Evolutionary conservation across 2,113 vertebrate species (phyloP).

Genomic region (Bucco capensis): DNA sequence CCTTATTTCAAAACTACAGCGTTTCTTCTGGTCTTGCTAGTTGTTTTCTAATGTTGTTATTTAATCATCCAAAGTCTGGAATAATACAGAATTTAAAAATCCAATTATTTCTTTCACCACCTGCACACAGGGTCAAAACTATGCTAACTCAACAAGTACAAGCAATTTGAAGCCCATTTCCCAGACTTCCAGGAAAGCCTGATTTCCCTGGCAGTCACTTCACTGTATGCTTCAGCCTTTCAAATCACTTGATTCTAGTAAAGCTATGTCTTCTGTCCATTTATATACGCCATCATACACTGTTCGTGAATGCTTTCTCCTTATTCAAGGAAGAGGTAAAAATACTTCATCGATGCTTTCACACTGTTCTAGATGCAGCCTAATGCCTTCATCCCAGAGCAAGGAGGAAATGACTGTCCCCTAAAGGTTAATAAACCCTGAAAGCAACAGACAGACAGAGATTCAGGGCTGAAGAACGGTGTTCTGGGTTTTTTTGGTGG

Average conservation of each 20-base stretch:
- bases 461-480: not conserved
- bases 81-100: not conserved
- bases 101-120: not conserved
- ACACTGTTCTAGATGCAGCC: not conserved
- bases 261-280: not conserved
- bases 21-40: not conserved
- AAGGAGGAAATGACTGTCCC: not conserved
- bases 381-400: not conserved
- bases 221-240: not conserved
- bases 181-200: not conserved
- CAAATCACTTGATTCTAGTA: not conserved
- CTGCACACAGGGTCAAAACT: not conserved
- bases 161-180: not conserved
- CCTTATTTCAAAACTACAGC: not conserved
- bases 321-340: not conserved
- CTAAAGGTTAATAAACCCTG: not conserved
- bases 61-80: not conserved
- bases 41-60: not conserved
- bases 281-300: not conserved
- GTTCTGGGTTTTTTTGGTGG: accelerated
- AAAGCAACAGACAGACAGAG: not conserved
- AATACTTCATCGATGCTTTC: not conserved
- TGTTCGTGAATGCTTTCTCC: not conserved
- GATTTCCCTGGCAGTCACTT: not conserved
- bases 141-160: not conserved